phyloP scores from a whole-genome alignment of 1,140 invertebrate species.

The Pachyrhynchus sulphureomaculatus region DNA sequence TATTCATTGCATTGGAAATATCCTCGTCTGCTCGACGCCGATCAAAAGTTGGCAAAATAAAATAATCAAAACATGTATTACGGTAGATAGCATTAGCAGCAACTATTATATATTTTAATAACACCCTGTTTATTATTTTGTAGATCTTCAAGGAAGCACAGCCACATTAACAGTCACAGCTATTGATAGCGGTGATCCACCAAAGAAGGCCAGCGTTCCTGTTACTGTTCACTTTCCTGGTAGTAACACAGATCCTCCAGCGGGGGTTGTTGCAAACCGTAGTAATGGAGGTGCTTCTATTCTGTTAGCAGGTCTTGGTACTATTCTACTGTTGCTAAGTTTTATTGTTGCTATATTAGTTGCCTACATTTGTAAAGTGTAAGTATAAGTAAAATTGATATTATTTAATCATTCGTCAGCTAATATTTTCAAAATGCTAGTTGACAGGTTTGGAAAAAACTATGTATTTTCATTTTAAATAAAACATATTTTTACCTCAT shows the following conservation, averaged over 20 bases:
- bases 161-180: slow-evolving; percentile 61
- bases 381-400: slow-evolving; percentile 50
- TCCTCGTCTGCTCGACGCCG: too few relatives aligned
- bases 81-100: too few relatives aligned
- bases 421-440: too few relatives aligned
- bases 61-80: too few relatives aligned
- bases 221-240: slow-evolving; percentile 69
- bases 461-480: too few relatives aligned
- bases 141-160: slow-evolving; percentile 9
- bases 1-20: too few relatives aligned
- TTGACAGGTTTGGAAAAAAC: too few relatives aligned
- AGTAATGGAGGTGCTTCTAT: slow-evolving; percentile 58
- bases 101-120: too few relatives aligned
- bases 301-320: slow-evolving; percentile 68
- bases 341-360: slow-evolving; percentile 73
- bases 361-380: slow-evolving; percentile 77
- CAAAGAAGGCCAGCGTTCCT: slow-evolving; percentile 71
- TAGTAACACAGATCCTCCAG: slow-evolving; percentile 50
- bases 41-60: too few relatives aligned
- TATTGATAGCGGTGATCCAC: slow-evolving; percentile 74
- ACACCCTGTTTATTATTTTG: not conserved
- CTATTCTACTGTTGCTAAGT: slow-evolving; percentile 68
- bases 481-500: too few relatives aligned
- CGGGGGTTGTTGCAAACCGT: slow-evolving; percentile 51
- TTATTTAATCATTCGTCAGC: too few relatives aligned